Conservation (phyloP, 2,797 vertebrate genomes). For the Enoplosus armatus region DNA sequence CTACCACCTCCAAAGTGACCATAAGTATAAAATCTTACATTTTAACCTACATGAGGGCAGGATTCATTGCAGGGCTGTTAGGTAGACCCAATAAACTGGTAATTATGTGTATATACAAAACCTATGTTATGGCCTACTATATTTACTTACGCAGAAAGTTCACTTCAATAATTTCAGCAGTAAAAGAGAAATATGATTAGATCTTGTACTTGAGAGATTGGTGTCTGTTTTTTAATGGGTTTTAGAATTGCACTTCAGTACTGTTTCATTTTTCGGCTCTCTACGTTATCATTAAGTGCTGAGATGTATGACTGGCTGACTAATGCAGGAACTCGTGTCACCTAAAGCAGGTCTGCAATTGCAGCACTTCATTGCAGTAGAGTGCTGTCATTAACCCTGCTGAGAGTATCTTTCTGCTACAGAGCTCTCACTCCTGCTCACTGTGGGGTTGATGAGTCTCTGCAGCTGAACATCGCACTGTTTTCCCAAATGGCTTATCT, state of each 20-base stretch:
- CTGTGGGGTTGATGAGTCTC: conserved; percentile 70
- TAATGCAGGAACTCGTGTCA: conserved; percentile 34
- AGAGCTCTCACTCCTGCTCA: conserved; percentile 71
- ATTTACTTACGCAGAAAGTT: background rate
- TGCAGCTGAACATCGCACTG: conserved; percentile 63
- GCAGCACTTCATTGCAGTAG: conserved; percentile 88
- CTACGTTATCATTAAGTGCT: background rate
- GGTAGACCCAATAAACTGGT: background rate
- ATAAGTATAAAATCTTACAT: background rate
- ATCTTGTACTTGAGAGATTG: background rate
- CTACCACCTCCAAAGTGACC: background rate
- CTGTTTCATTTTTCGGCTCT: background rate
- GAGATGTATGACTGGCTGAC: background rate
- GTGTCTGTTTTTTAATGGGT: background rate
- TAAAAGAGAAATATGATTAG: background rate
- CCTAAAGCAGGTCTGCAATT: conserved; percentile 98
- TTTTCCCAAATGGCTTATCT: background rate
- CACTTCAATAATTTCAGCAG: background rate
- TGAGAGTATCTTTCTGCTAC: conserved; percentile 88
- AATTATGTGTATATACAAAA: background rate
- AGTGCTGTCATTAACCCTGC: conserved; percentile 97
- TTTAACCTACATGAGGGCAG: background rate
- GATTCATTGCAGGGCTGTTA: background rate
- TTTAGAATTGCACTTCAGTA: background rate
- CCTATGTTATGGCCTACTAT: background rate